Evolutionary conservation across 1,140 invertebrate species (phyloP), one percentile per base, ranked within the genome.

Genomic region (Grapholita molesta): DNA sequence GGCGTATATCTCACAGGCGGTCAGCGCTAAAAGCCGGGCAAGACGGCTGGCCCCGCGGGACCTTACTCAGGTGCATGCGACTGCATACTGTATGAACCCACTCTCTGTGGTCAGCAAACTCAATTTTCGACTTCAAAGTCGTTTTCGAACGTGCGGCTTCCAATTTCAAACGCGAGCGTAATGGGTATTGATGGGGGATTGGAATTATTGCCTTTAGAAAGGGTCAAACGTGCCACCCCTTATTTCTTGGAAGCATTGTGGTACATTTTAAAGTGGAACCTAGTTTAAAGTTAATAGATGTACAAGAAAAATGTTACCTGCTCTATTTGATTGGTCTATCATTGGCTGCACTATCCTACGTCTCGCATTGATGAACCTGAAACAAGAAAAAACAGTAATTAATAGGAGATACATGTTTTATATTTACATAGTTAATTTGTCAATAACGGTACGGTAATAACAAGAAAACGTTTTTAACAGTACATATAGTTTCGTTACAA

Each of bases 241-340:
- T 65, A 23, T 38, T 65, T 24, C 33, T 35, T 35, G 7, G 32
- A 65, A 35, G 64, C 28, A 65, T 65, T 35, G 33, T 65, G 32
- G 30, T 61, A 33, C 33, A n/a, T 65, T 65, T 65, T 23, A 35
- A 32, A 35, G n/a, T 33, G 30, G 2, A 32, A 15, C 18, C 64
- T 33, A 35, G 64, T 32, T 33, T 65, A 61, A 72, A 72, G 70
- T 72, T 69, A 76, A 77, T 72, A 70, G 75, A 76, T 78, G 85
- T 88, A 86, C 78, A 88, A 89, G 84, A 89, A 86, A 88, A 90
- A 91, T 95, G 94, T 96, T 96, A 98, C 98, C 98, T 94, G 98
- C 98, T 95, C 98, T 95, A 95, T 99, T 99, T 89, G 97, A 99
- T 94, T 97, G 98, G 94, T 98, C 98, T 85, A 98, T 98, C 97